phyloP scores from a whole-genome alignment of 1,140 invertebrate species.

The Hypothenemus hampei region DNA sequence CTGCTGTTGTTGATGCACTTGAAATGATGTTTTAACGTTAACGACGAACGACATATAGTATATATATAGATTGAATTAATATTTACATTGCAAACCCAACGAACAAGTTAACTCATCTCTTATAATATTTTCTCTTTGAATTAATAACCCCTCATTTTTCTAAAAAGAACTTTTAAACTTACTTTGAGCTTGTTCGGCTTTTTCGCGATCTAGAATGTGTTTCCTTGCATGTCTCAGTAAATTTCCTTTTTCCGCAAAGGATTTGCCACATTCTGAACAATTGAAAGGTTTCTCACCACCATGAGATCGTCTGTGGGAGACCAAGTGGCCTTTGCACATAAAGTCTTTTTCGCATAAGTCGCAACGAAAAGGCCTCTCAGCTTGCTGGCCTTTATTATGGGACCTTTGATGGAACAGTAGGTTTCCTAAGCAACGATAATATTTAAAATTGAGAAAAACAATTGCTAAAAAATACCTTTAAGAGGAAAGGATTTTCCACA shows the following conservation, averaged over 20 bases:
- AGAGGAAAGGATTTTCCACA: conserved; percentile 84
- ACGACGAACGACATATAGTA: no score
- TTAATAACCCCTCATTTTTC: not conserved
- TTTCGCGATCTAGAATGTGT: conserved; percentile 45
- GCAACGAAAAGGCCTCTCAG: conserved; percentile 88
- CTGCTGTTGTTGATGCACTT: not conserved
- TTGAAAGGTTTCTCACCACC: conserved; percentile 78
- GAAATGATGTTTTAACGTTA: not conserved
- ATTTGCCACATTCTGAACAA: conserved; percentile 70
- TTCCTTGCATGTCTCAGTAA: conserved; percentile 59
- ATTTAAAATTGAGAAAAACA: not conserved
- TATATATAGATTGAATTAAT: no score
- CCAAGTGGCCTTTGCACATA: conserved; percentile 91
- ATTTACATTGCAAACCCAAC: no score
- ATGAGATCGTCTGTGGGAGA: conserved; percentile 84
- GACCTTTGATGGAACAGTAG: conserved; percentile 93
- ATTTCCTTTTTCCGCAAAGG: conserved; percentile 73
- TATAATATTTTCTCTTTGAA: not conserved
- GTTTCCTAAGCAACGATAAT: no score
- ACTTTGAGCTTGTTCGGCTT: conserved; percentile 20
- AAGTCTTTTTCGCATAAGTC: conserved; percentile 97
- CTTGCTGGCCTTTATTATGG: conserved; percentile 79
- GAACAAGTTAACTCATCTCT: not conserved
- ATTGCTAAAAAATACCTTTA: conserved; percentile 52
- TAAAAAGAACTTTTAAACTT: not conserved